Evolutionary conservation across 1,140 invertebrate species (phyloP).

Genomic region (Aradophagus sp.): DNA sequence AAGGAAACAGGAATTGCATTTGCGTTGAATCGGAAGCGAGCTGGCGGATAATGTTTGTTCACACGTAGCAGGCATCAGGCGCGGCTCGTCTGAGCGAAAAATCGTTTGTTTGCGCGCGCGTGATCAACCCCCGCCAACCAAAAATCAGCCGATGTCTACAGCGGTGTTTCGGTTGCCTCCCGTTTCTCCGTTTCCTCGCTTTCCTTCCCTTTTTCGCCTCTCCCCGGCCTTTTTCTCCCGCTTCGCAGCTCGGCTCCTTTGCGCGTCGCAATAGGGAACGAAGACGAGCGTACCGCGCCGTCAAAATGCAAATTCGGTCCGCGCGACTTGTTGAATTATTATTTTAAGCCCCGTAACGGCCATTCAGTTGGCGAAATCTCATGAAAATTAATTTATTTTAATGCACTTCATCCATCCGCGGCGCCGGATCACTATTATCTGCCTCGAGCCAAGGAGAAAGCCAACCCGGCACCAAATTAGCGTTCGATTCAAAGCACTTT

Average conservation of each 20-base stretch:
- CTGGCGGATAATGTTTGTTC: slow-evolving; percentile 53
- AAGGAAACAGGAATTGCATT: slow-evolving; percentile 59
- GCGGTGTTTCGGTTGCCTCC: slow-evolving; percentile 24
- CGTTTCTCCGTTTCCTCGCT: background rate
- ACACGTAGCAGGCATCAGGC: slow-evolving; percentile 38
- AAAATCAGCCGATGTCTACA: slow-evolving; percentile 39
- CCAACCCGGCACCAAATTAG: slow-evolving; percentile 58
- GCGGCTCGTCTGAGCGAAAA: slow-evolving; percentile 48
- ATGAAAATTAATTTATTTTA: slow-evolving; percentile 72
- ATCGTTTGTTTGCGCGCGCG: slow-evolving; percentile 55
- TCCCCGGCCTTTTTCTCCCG: no score
- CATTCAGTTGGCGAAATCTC: slow-evolving; percentile 67
- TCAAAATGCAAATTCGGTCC: slow-evolving; percentile 66
- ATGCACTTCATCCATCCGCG: slow-evolving; percentile 65
- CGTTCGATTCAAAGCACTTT: slow-evolving; percentile 61
- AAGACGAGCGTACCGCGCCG: slow-evolving; percentile 50
- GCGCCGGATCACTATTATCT: slow-evolving; percentile 58
- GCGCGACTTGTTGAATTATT: slow-evolving; percentile 71
- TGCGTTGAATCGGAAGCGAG: slow-evolving; percentile 57
- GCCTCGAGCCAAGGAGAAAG: slow-evolving; percentile 41
- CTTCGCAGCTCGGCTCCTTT: slow-evolving; percentile 8
- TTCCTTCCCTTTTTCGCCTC: background rate
- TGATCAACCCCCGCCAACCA: slow-evolving; percentile 10
- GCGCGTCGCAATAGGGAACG: slow-evolving; percentile 24
- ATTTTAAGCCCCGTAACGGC: slow-evolving; percentile 69